phyloP scores from a whole-genome alignment of 2,113 vertebrate genomes.

The Edolisoma coerulescens region DNA sequence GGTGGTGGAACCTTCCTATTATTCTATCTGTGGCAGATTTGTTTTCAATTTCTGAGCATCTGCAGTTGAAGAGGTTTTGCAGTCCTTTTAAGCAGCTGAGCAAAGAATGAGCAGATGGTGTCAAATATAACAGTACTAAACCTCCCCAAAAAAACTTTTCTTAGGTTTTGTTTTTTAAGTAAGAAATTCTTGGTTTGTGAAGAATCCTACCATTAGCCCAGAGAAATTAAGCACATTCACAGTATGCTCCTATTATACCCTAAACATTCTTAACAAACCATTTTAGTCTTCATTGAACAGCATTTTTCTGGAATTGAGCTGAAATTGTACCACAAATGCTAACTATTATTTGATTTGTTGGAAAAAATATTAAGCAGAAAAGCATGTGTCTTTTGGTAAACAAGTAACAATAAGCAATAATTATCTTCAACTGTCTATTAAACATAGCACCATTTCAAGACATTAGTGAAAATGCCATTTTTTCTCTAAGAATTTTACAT shows the following conservation, averaged over 20 bases:
- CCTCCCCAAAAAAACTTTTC: neutral
- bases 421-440: neutral
- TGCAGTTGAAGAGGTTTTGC: conserved; percentile 44
- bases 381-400: neutral
- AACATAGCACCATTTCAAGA: neutral
- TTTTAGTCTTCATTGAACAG: neutral
- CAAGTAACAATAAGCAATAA: neutral
- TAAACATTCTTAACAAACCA: neutral
- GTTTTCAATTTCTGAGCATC: conserved; percentile 56
- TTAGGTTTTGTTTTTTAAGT: neutral
- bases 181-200: neutral
- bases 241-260: neutral
- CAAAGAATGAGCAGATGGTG: conserved; percentile 57
- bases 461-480: neutral
- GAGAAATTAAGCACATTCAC: neutral
- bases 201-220: neutral
- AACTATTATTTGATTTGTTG: neutral
- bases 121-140: conserved; percentile 12
- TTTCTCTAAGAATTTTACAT: neutral
- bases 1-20: conserved; percentile 22
- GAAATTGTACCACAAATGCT: neutral
- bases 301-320: neutral
- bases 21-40: conserved; percentile 56
- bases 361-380: neutral
- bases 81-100: conserved; percentile 49